phyloP scores from a whole-genome alignment of 2,888 invertebrate species.

The Lamellibrachia columna region DNA sequence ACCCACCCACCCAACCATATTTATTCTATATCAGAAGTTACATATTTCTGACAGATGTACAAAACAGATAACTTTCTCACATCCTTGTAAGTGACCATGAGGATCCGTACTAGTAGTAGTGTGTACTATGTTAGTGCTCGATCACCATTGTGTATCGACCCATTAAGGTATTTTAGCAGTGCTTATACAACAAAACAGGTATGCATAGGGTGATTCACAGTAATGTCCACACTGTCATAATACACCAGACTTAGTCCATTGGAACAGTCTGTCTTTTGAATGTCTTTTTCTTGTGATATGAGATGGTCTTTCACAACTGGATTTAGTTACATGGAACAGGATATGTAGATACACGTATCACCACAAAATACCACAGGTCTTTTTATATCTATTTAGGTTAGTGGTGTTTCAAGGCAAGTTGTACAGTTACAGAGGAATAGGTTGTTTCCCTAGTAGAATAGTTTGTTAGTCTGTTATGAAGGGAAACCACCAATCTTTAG shows the following conservation, averaged over 20 bases:
- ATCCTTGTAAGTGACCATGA: neutral
- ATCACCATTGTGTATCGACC: neutral
- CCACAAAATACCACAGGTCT: neutral
- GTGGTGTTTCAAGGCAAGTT: neutral
- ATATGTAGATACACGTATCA: neutral
- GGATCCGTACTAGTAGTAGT: neutral
- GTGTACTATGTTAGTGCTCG: neutral
- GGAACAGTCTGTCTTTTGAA: neutral
- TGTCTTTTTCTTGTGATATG: neutral
- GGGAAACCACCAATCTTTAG: neutral
- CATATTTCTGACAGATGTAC: neutral
- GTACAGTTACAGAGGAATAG: neutral
- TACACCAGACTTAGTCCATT: neutral
- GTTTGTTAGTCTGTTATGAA: neutral
- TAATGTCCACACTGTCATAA: neutral
- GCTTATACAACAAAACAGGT: neutral
- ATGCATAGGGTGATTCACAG: neutral
- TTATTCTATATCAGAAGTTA: neutral
- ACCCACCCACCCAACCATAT: too few species aligned
- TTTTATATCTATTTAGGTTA: neutral
- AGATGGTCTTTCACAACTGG: slow-evolving; percentile 11
- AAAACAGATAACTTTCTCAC: neutral
- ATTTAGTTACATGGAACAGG: neutral
- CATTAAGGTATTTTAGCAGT: neutral
- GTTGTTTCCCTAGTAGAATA: neutral